Base-by-base conservation (phyloP, 2,888 invertebrate genomes). In the Yponomeuta malinellus region DNA sequence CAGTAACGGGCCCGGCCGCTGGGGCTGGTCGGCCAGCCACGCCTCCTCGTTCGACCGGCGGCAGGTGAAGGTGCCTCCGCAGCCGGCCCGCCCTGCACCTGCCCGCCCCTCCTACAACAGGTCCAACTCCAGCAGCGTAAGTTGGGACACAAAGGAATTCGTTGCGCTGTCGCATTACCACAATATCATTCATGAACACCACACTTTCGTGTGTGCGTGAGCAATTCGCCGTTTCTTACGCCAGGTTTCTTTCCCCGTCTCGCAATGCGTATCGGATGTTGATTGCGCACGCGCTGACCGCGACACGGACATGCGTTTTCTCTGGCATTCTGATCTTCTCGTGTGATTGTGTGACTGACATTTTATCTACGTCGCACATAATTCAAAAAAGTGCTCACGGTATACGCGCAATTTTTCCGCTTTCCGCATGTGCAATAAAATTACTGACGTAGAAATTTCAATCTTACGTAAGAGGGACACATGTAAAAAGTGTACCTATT, bases 1-100 rank as follows among this genome's bases (percentile, higher is more conserved):
- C 77, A 88, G 92, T 83, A 91, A 93, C 82, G 88, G 93, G 76
- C 89, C 93, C 75, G 87, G 93, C 78, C 85, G 93, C 74, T 87
- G 93, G 93, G 91, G 93, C 76, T 92, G 93, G 89, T 84, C 90
- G 37, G 80, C 81, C 48, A 93, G 78, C 78, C 84, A 93, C 80
- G 87, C 92, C 73, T 89, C 93, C 73, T 89, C 93, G 73, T 88
- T 92, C 78, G 93, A 93, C 75, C 83, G 93, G 72, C 86, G 92
- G 73, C 90, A 92, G 77, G 71, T 85, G 72, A 92, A 92, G 76
- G 88, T 91, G 72, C 91, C 91, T 10, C 92, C 92, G 10, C 91
- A 91, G 74, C 91, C 90, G 1, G 88, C 81, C 48, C 82, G 89
- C 48, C 89, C 90, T 63, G 89, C 90, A 67, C 92, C 92, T 2